phyloP scores from a whole-genome alignment of 2,888 invertebrate species.

The Coremacera marginata region DNA sequence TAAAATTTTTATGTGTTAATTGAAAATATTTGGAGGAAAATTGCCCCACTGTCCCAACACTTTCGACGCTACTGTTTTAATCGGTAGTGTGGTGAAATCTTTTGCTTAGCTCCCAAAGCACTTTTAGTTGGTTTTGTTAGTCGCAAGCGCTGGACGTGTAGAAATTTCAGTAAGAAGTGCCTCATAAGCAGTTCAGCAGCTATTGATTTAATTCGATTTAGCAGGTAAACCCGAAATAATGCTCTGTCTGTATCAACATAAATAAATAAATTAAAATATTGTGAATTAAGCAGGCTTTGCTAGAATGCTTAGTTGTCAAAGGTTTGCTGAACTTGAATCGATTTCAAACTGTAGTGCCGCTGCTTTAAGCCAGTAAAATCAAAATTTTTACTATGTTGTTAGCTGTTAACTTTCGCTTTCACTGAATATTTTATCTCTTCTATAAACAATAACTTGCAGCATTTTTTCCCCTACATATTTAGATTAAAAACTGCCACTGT shows the following conservation, averaged over 20 bases:
- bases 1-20: too few species aligned
- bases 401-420: neutral
- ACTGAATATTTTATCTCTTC: neutral
- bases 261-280: neutral
- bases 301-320: neutral
- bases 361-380: too few species aligned
- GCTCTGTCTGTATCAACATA: neutral
- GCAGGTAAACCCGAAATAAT: neutral
- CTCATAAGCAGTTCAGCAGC: neutral
- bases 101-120: neutral
- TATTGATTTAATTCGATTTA: neutral
- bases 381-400: too few species aligned
- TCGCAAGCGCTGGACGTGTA: neutral
- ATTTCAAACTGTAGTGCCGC: neutral
- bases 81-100: conserved; percentile 1
- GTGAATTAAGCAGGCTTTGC: neutral
- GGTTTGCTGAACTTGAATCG: neutral
- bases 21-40: too few species aligned
- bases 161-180: neutral
- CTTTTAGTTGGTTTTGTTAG: neutral
- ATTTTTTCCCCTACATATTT: neutral
- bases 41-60: too few species aligned
- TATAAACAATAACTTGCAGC: neutral
- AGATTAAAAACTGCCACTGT: too few species aligned
- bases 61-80: too few species aligned